Conservation (phyloP, 2,888 invertebrate species). For the Stenotaenia linearis region DNA sequence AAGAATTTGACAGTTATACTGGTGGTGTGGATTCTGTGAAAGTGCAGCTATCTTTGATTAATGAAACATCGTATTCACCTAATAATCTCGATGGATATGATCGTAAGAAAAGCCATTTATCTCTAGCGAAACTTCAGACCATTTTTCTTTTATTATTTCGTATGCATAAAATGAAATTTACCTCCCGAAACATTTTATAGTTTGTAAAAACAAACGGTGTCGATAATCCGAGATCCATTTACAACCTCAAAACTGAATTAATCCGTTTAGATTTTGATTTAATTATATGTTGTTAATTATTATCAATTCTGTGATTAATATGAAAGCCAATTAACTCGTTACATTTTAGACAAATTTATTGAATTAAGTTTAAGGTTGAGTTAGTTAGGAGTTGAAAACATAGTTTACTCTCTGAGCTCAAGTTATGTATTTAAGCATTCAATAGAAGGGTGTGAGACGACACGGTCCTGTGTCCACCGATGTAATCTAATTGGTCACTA, state of each 20-base stretch:
- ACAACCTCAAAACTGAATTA: background rate
- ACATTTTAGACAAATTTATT: too few species aligned
- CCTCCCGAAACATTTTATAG: background rate
- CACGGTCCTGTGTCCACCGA: background rate
- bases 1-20: slow-evolving; percentile 58
- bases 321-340: too few species aligned
- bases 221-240: too few species aligned
- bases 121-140: background rate
- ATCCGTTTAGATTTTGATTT: background rate
- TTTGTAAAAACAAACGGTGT: too few species aligned
- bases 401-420: background rate
- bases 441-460: background rate
- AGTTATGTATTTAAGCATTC: background rate
- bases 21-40: slow-evolving; percentile 23
- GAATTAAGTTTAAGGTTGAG: too few species aligned
- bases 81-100: slow-evolving; percentile 20
- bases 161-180: background rate
- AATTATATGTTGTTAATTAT: background rate
- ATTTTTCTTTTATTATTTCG: background rate
- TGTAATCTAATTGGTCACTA: background rate
- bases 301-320: too few species aligned
- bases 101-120: slow-evolving; percentile 24
- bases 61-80: slow-evolving; percentile 27
- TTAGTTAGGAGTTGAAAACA: background rate
- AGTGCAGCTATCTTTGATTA: slow-evolving; percentile 30